These are phyloP conservation scores for Leiothrix lutea DNA, from an alignment of 2,113 vertebrate genomes.

Conservation along the genomic window DNA sequence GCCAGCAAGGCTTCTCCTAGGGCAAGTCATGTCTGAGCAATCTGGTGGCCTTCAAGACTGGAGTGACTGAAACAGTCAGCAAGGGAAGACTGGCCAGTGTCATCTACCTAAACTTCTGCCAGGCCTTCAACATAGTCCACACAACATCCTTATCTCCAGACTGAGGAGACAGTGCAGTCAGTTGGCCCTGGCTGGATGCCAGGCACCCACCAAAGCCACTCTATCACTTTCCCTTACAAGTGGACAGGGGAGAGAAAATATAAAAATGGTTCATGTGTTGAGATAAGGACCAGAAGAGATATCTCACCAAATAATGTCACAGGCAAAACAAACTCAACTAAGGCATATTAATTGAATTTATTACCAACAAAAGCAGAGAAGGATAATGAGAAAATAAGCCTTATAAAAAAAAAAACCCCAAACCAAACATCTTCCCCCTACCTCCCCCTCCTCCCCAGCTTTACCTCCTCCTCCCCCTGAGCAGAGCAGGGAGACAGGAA, in stretches of 20 bases:
- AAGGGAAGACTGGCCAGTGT: background rate
- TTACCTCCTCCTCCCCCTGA: background rate
- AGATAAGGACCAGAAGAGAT: background rate
- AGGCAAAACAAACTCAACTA: background rate
- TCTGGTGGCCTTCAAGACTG: background rate
- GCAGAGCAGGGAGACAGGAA: background rate
- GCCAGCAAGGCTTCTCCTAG: background rate
- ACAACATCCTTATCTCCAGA: background rate
- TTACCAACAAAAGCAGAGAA: background rate
- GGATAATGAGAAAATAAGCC: background rate
- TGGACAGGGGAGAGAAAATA: background rate
- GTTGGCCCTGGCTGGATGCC: background rate
- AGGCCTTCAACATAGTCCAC: background rate
- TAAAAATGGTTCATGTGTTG: background rate
- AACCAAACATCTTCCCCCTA: background rate
- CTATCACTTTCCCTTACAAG: background rate
- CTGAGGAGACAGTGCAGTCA: background rate
- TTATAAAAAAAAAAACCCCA: fast-evolving
- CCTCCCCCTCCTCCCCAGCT: background rate
- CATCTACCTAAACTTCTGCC: background rate
- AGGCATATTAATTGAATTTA: background rate
- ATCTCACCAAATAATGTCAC: background rate
- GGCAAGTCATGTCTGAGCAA: background rate
- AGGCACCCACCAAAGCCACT: background rate
- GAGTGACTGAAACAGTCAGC: background rate